Evolutionary conservation across 2,797 vertebrate species (phyloP).

Genomic region (Rhynchonycteris naso): DNA sequence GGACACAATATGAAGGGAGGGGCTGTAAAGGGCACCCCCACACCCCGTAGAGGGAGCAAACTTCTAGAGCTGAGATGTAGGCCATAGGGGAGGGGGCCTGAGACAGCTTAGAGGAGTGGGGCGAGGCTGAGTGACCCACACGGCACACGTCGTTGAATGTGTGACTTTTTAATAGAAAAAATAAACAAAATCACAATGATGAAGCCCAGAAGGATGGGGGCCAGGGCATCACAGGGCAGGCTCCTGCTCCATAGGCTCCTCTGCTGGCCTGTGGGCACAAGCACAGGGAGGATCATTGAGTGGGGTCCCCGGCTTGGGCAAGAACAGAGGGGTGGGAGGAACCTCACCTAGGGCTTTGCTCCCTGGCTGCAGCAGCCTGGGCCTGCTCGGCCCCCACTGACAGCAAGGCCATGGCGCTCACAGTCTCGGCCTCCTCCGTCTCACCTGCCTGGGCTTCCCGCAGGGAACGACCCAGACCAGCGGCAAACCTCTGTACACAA

Average conservation of each 20-base stretch:
- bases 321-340: neutral
- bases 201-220: slow-evolving; percentile 81
- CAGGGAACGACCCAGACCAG: slow-evolving; percentile 88
- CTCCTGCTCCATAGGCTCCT: slow-evolving; percentile 98
- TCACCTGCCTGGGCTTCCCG: slow-evolving; percentile 90
- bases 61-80: neutral
- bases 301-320: neutral
- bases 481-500: slow-evolving; percentile 89
- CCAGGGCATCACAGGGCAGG: slow-evolving; percentile 88
- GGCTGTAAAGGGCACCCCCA: neutral
- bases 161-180: slow-evolving; percentile 89
- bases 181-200: slow-evolving; percentile 87
- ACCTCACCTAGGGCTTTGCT: slow-evolving; percentile 82
- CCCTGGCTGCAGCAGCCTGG: slow-evolving; percentile 71
- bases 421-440: slow-evolving; percentile 93
- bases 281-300: slow-evolving; percentile 52
- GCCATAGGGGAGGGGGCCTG: neutral
- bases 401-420: slow-evolving; percentile 96
- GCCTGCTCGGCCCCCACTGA: slow-evolving; percentile 92
- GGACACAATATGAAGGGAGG: neutral
- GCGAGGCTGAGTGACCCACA: slow-evolving; percentile 83
- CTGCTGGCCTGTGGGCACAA: slow-evolving; percentile 87
- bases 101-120: slow-evolving; percentile 67
- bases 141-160: slow-evolving; percentile 79
- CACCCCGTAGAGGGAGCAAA: neutral